Conservation (phyloP, 2,113 vertebrate genomes). For the Heloderma charlesbogerti region DNA sequence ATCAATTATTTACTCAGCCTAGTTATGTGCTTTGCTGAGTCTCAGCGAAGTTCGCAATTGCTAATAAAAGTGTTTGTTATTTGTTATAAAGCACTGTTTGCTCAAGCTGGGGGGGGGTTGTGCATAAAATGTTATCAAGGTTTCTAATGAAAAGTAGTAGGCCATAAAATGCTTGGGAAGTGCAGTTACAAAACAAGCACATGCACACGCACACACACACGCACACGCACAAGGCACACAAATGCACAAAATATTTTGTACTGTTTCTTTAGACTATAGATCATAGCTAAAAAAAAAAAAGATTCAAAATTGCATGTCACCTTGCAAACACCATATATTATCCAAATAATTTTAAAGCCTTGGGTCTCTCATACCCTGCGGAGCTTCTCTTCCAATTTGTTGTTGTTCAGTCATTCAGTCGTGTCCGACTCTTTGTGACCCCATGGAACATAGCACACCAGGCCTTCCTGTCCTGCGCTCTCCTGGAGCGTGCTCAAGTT, state of each 20-base stretch:
- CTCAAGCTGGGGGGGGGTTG: conserved; percentile 20
- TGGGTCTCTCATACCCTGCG: too few relatives aligned
- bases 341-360: too few relatives aligned
- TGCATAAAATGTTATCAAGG: conserved; percentile 18
- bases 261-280: neutral
- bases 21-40: conserved; percentile 62
- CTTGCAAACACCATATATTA: neutral
- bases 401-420: too few relatives aligned
- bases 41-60: conserved; percentile 58
- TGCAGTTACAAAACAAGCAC: neutral
- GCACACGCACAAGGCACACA: neutral
- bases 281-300: neutral
- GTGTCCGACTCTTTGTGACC: too few relatives aligned
- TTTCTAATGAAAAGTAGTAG: conserved; percentile 41
- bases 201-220: neutral
- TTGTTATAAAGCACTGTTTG: conserved; percentile 49
- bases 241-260: neutral
- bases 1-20: conserved; percentile 74
- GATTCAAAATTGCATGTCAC: neutral
- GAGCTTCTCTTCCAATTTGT: too few relatives aligned
- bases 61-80: conserved; percentile 52
- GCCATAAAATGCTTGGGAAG: neutral
- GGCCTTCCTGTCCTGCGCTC: too few relatives aligned
- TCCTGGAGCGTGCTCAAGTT: too few relatives aligned
- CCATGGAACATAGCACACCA: too few relatives aligned